phyloP scores from a whole-genome alignment of 2,888 invertebrate species.

The Lepidonotus clava region DNA sequence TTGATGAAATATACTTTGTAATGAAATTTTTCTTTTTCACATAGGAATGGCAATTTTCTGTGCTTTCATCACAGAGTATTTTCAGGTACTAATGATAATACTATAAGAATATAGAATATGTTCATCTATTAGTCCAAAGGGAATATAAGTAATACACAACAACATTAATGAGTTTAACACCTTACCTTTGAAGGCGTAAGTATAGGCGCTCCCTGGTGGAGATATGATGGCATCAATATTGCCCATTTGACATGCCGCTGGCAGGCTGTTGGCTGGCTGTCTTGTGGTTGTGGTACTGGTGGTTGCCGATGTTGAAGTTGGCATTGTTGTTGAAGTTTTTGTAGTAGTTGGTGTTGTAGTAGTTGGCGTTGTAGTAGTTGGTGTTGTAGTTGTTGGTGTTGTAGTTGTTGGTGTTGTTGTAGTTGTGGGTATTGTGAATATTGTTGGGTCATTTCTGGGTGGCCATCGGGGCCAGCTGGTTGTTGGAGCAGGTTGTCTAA shows the following conservation, averaged over 20 bases:
- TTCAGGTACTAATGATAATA: too few relatives aligned
- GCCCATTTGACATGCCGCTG: background rate
- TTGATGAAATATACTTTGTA: too few relatives aligned
- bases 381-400: background rate
- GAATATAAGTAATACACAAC: too few relatives aligned
- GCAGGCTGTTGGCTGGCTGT: background rate
- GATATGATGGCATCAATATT: background rate
- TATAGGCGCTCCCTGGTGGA: background rate
- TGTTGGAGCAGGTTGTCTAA: background rate
- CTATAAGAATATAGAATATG: too few relatives aligned
- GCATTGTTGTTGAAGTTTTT: background rate
- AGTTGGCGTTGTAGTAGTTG: background rate
- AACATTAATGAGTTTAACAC: background rate
- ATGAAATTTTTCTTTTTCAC: too few relatives aligned
- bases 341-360: background rate
- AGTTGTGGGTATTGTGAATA: background rate
- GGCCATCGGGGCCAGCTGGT: background rate
- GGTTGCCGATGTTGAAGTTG: background rate
- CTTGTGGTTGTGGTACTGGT: too few relatives aligned
- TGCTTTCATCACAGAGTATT: too few relatives aligned
- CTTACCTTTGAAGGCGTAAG: background rate
- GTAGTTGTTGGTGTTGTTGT: background rate
- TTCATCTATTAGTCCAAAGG: too few relatives aligned
- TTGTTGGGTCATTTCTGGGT: background rate
- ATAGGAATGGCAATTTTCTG: too few relatives aligned